Conservation (phyloP, 2,888 invertebrate genomes). For the Tholera decimalis region DNA sequence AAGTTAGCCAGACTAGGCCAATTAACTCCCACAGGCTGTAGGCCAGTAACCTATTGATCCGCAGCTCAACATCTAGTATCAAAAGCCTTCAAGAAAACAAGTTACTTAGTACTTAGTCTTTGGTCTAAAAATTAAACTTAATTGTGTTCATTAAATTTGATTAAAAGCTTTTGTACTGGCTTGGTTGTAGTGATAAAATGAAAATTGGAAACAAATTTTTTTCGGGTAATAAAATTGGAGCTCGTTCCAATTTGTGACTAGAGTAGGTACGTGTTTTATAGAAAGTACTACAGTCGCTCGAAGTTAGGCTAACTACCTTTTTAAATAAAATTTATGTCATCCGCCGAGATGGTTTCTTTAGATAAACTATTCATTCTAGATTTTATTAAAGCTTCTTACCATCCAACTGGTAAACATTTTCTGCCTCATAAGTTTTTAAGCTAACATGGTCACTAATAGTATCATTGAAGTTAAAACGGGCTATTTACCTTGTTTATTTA, state of each 20-base stretch:
- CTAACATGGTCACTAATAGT: too few species aligned
- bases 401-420: too few species aligned
- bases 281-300: background rate
- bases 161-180: background rate
- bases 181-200: background rate
- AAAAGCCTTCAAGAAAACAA: constrained; percentile 24
- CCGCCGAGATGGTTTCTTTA: background rate
- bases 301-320: background rate
- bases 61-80: constrained; percentile 16
- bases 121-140: constrained; percentile 20
- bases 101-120: constrained; percentile 18
- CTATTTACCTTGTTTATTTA: too few species aligned
- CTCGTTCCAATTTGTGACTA: background rate
- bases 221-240: background rate
- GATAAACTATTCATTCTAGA: too few species aligned
- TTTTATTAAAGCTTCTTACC: background rate
- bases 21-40: constrained; percentile 23
- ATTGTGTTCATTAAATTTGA: constrained; percentile 15
- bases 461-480: too few species aligned
- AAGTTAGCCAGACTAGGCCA: constrained; percentile 20
- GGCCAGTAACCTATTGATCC: constrained; percentile 27
- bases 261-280: background rate
- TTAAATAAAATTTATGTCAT: background rate
- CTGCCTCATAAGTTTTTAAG: too few species aligned
- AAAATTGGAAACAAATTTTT: background rate